Evolutionary conservation across 2,113 vertebrate species (phyloP), one percentile per base, ranked within the genome.

Genomic region (Ceyx melanurus): DNA sequence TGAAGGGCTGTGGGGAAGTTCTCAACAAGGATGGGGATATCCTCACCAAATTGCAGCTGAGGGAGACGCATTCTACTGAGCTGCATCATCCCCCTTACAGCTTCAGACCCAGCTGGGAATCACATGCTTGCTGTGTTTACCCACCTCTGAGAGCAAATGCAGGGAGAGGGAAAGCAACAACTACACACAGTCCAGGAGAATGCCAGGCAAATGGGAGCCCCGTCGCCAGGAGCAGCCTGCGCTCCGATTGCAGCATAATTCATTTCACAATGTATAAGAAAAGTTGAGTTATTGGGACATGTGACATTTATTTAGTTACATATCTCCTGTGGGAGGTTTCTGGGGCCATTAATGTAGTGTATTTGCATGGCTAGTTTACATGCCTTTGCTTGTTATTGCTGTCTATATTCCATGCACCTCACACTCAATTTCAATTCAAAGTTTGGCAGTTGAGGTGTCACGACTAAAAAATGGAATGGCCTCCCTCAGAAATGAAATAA

Each of bases 401-500:
- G 96, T 97, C 97, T 98, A 96, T 97, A 97, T 97, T 97, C 97
- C 95, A 77, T 86, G 95, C 97, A 94, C 97, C 97, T 97, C 97
- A 95, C 96, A 97, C 97, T 98, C 97, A 95, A 98, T 98, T 98
- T 98, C 98, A 97, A 98, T 98, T 97, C 97, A 97, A 98, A 98
- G 97, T 98, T 98, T 98, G 98, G 98, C 98, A 98, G 98, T 97
- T 97, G 96, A 97, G 97, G 98, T 98, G 98, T 98, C 98, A 99
- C 96, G 96, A 97, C 98, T 98, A 98, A 98, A 98, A 98, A 98
- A 98, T 98, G 98, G 98, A 98, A 98, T 96, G 97, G 98, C 98
- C 98, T 98, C 97, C 97, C 97, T 97, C 96, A 94, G 96, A 98
- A 98, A 99, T 98, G 98, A 99, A 99, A 99, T 99, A 98, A 99